phyloP scores from a whole-genome alignment of 2,797 vertebrate genomes.

The Benthosema pterotum region DNA sequence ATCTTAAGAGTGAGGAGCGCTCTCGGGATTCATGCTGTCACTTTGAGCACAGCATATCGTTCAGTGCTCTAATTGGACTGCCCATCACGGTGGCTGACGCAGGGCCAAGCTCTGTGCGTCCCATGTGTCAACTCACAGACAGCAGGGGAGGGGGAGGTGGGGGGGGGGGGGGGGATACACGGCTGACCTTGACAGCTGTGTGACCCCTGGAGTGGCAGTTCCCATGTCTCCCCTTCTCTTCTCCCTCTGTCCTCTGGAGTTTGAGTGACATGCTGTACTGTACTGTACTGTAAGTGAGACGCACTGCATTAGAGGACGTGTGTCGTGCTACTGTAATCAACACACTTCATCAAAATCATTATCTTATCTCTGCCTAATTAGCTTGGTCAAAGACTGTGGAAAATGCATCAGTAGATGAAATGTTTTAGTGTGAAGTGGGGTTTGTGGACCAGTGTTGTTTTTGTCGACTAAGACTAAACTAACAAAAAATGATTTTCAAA shows the following conservation, averaged over 20 bases:
- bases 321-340: conserved; percentile 22
- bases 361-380: background rate
- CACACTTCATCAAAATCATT: background rate
- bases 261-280: conserved; percentile 33
- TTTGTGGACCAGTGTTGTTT: too few species aligned
- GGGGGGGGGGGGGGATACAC: conserved; percentile 7
- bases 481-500: too few species aligned
- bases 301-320: conserved; percentile 5
- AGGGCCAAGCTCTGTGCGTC: conserved; percentile 44
- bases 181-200: conserved; percentile 59
- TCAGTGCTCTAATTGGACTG: conserved; percentile 67
- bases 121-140: conserved; percentile 42
- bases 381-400: background rate
- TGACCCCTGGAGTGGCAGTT: conserved; percentile 44
- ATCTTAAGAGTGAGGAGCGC: conserved; percentile 56
- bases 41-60: conserved; percentile 59
- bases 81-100: conserved; percentile 53
- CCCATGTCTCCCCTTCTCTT: conserved; percentile 24
- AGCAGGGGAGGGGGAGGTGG: conserved; percentile 18
- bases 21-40: conserved; percentile 66
- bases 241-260: conserved; percentile 33
- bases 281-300: conserved; percentile 24
- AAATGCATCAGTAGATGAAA: background rate
- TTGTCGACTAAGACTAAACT: too few species aligned
- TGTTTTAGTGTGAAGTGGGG: background rate